Base-by-base conservation (phyloP, 2,888 invertebrate species). In the Pomacea canaliculata region DNA sequence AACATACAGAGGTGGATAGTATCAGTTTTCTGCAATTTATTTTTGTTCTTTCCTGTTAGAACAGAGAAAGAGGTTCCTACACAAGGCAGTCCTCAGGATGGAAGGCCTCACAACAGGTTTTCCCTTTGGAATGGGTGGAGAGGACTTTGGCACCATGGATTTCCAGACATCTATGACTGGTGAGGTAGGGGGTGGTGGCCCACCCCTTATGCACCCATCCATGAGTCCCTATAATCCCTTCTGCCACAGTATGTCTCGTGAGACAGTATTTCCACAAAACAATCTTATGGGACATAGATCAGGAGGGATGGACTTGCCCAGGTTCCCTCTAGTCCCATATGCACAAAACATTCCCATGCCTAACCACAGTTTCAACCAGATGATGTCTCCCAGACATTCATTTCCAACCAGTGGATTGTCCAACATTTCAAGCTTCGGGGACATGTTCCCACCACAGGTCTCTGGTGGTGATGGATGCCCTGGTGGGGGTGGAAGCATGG, bases 101-200 rank as follows among this genome's bases (percentile, higher is more conserved):
- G 74, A 74, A 62, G 67, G 60, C 74, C 59, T 74, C 60, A 60
- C 74, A 56, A 69, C 69, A 5, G 74, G 74, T 60, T 74, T 74
- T 46, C 59, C 74, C 60, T 74, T 74, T 49, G 74, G 74, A 23
- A 74, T 80, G 74, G 60, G 73, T 10, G 78, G 75, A 60, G 80
- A 80, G 1, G 80, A 80, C 19, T 80, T 78, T 75, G 75, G 71
- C 7, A 70, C 76, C 27, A 74, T 80, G 46, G 80, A 80, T 67
- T 80, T 80, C 66, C 78, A 78, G 37, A 66, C 69, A n/a, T 72
- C 78, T n/a, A 62, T 78, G 56, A 69, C 69, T 16, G 66, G 72
- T 69, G 76, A 76, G 19, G 68, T 75, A 68, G 75, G 75, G 69
- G 76, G 63, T 23, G 78, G 78, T 37, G 69, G 72, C 63, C 27